Evolutionary conservation across 2,113 vertebrate genomes (phyloP), one percentile per base, ranked within the genome.

Genomic region (Charadrius vociferus): DNA sequence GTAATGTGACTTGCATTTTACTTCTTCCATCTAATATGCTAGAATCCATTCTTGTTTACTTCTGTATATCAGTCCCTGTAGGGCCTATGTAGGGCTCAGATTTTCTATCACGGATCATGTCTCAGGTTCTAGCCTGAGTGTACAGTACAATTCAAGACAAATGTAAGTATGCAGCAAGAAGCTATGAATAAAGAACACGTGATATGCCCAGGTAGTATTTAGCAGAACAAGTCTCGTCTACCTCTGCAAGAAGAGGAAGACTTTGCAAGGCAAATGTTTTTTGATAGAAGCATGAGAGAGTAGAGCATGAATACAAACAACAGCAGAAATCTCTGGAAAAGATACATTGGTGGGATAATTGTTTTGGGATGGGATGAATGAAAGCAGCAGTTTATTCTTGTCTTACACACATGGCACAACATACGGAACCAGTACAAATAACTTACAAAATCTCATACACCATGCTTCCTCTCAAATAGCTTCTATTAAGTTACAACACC

Each of bases 321-420:
- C 3, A 86, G 41, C 36, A 75, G 39, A 73, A 91, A 37, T 72
- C 45, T 80, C 81, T 62, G 26, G 39, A 59, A 55, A 81, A 78
- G 62, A 84, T 81, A 91, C 77, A 59, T 50, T 86, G 30, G 41
- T 95, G 94, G 67, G 90, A 93, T 94, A 73, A 88, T 79, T 95
- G 43, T 80, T 72, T 80, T 94, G 58, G 91, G 55, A 97, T 95
- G 77, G 26, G 19, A 97, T 98, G 98, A 97, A 96, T 67, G 88
- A 98, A 98, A 98, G 97, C 97, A 98, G 98, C 95, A 96, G 77
- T 98, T 98, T 98, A 98, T 98, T 98, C 91, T 96, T 97, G 96
- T 98, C 94, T 98, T 98, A 98, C 98, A 98, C 96, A 98, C 95
- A 92, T 97, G 97, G 97, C 96, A 98, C 98, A 98, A 98, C 97